Evolutionary conservation across 2,113 vertebrate species (phyloP).

Genomic region (Atractosteus spatula): DNA sequence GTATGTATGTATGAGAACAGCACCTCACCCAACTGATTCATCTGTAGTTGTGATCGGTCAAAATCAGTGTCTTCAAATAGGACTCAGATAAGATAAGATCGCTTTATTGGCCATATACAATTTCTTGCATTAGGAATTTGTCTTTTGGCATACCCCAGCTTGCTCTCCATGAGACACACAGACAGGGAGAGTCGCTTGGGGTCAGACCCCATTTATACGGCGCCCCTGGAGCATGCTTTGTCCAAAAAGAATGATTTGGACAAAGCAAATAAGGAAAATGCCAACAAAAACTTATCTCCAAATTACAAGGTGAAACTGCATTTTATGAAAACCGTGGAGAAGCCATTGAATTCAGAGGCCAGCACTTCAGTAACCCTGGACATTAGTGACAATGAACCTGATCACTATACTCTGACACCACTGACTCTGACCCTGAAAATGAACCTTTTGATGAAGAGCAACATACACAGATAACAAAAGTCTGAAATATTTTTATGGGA

Average conservation of each 20-base stretch:
- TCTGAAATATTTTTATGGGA: conserved; percentile 92
- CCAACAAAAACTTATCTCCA: conserved; percentile 98
- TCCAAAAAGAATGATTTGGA: conserved; percentile 98
- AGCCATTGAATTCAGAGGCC: conserved; percentile 90
- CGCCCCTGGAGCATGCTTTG: conserved; percentile 27
- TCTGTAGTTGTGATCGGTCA: too few relatives aligned
- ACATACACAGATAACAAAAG: conserved; percentile 98
- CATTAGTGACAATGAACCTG: conserved; percentile 99
- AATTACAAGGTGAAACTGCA: conserved; percentile 99
- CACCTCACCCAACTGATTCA: too few relatives aligned
- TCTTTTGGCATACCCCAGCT: too few relatives aligned
- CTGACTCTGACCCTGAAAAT: conserved; percentile 98
- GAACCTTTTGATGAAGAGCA: conserved; percentile 99
- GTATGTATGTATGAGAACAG: too few relatives aligned
- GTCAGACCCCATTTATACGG: too few relatives aligned
- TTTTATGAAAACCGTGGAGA: conserved; percentile 98
- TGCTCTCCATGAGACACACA: too few relatives aligned
- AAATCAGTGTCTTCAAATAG: too few relatives aligned
- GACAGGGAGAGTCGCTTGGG: too few relatives aligned
- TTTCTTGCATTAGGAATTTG: too few relatives aligned
- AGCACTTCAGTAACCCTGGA: conserved; percentile 97
- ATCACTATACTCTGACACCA: too few relatives aligned
- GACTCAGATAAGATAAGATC: too few relatives aligned
- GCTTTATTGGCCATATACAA: too few relatives aligned
- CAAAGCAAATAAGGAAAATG: conserved; percentile 99